phyloP scores from a whole-genome alignment of 2,113 vertebrate genomes.

The Pteruthius melanotis region DNA sequence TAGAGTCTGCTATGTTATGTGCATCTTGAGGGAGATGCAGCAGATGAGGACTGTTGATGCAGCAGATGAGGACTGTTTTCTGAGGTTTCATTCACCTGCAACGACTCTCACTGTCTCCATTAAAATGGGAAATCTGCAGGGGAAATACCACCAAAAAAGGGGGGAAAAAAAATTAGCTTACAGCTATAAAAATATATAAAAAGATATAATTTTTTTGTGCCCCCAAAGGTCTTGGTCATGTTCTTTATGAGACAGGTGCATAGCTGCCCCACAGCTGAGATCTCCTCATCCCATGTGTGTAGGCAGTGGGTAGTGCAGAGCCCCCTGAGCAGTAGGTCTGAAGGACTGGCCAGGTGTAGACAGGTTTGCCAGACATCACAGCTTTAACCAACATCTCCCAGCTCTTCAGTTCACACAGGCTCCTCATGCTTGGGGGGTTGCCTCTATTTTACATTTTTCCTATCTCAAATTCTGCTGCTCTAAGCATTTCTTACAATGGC shows the following conservation, averaged over 20 bases:
- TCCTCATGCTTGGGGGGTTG: background rate
- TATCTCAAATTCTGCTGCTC: background rate
- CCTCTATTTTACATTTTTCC: background rate
- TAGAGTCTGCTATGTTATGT: fast-evolving
- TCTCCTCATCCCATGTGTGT: background rate
- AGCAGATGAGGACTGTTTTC: background rate
- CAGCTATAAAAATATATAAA: too few relatives aligned
- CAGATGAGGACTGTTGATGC: too few relatives aligned
- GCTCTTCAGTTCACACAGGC: background rate
- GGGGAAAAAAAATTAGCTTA: background rate
- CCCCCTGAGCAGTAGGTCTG: background rate
- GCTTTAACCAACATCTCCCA: background rate
- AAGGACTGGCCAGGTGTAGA: background rate
- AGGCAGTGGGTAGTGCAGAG: background rate
- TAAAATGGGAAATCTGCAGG: background rate
- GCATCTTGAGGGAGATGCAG: background rate
- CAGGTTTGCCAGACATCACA: background rate
- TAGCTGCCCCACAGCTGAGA: background rate
- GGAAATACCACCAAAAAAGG: too few relatives aligned
- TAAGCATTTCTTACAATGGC: background rate
- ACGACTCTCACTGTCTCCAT: background rate
- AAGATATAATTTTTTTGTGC: background rate
- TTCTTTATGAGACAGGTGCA: background rate
- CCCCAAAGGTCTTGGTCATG: background rate
- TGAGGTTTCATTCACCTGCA: background rate